A percentile compares a stretch with the other conserved stretches of the same genome.
Conservation (phyloP, 2,797 vertebrate species). For the Triplophysa yarkandensis region DNA sequence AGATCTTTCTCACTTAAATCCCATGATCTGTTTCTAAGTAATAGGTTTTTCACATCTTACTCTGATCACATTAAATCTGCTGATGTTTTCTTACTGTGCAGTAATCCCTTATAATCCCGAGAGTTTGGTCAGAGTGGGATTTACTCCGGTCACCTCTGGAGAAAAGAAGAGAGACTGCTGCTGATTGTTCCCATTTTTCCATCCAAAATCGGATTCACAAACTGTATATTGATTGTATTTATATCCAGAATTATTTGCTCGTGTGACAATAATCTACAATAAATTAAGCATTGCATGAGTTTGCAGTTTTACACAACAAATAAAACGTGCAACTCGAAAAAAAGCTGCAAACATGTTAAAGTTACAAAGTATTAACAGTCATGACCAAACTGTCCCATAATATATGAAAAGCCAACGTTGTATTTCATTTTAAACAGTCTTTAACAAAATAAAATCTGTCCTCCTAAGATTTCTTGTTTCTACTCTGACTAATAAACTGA, state of each 20-base stretch:
- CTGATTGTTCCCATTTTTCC: neutral
- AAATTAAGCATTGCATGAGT: too few relatives aligned
- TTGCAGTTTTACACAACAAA: too few relatives aligned
- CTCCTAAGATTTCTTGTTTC: slow-evolving; percentile 30
- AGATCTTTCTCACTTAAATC: slow-evolving; percentile 2
- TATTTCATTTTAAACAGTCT: too few relatives aligned
- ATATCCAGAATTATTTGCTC: too few relatives aligned
- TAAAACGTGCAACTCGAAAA: too few relatives aligned
- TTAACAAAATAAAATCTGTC: too few relatives aligned
- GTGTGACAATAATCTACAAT: too few relatives aligned
- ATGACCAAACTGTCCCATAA: too few relatives aligned
- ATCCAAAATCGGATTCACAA: neutral
- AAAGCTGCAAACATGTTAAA: too few relatives aligned
- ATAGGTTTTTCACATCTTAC: slow-evolving; percentile 45
- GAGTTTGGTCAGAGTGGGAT: slow-evolving; percentile 44
- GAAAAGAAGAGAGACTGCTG: slow-evolving; percentile 16
- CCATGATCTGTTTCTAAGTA: slow-evolving; percentile 41
- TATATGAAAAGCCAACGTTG: too few relatives aligned
- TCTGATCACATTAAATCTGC: slow-evolving; percentile 51
- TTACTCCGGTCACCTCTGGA: slow-evolving; percentile 36
- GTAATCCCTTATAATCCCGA: slow-evolving; percentile 48
- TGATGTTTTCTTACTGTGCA: slow-evolving; percentile 49
- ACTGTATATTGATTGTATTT: neutral
- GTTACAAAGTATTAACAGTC: too few relatives aligned
- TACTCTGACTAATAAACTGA: slow-evolving; percentile 38